Evolutionary conservation across 2,797 vertebrate species (phyloP).

Genomic region (Anisognathus igniventris): DNA sequence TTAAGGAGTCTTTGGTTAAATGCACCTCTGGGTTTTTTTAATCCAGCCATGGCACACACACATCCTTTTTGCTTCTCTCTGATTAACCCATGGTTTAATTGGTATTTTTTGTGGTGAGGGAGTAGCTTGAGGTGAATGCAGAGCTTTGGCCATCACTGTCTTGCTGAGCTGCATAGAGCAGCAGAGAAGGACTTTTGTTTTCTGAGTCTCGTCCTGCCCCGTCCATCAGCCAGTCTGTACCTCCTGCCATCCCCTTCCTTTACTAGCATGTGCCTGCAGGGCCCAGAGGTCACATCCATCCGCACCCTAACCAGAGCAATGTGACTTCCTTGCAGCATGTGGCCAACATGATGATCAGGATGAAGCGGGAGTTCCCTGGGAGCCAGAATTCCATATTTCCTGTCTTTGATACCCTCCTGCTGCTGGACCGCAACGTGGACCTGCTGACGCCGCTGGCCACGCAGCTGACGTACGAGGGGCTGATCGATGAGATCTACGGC

Average conservation of each 20-base stretch:
- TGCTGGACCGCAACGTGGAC: conserved; percentile 94
- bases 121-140: neutral
- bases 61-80: neutral
- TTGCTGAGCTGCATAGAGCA: neutral
- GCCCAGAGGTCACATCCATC: neutral
- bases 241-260: neutral
- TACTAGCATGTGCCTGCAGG: fast-evolving
- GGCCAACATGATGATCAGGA: conserved; percentile 98
- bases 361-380: conserved; percentile 95
- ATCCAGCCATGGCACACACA: neutral
- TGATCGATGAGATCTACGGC: conserved; percentile 95
- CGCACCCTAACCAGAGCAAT: neutral
- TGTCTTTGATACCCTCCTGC: conserved; percentile 91
- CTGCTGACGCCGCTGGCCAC: conserved; percentile 92
- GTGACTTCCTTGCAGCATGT: conserved; percentile 81
- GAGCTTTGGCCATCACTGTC: fast-evolving
- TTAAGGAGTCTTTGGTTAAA: neutral
- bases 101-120: neutral
- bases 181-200: neutral
- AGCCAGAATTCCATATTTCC: conserved; percentile 92
- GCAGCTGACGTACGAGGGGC: conserved; percentile 95
- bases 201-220: neutral
- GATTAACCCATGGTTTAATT: neutral
- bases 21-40: neutral
- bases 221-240: neutral